Conservation (phyloP, 2,888 invertebrate species). For the Parnassius apollo region DNA sequence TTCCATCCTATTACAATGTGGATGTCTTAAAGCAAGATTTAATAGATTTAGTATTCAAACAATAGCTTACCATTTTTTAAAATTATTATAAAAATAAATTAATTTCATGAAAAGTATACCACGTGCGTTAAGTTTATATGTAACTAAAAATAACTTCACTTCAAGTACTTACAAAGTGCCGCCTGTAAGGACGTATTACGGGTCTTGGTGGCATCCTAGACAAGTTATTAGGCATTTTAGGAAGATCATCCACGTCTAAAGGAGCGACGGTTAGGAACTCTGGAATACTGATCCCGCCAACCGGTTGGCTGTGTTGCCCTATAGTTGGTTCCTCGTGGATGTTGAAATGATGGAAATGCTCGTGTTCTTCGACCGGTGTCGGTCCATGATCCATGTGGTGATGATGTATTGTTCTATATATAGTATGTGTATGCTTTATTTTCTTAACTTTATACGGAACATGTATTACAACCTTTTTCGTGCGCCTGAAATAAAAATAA, state of each 20-base stretch:
- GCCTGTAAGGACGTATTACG: slow-evolving; percentile 55
- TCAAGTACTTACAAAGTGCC: slow-evolving; percentile 27
- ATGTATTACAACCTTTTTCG: slow-evolving; percentile 85
- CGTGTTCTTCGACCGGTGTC: slow-evolving; percentile 65
- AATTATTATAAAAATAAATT: too few relatives aligned
- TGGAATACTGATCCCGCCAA: slow-evolving; percentile 63
- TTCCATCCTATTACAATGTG: too few relatives aligned
- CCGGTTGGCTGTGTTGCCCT: slow-evolving; percentile 60
- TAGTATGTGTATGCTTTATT: slow-evolving; percentile 86
- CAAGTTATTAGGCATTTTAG: slow-evolving; percentile 50
- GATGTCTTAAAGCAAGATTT: too few relatives aligned
- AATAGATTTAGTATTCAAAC: too few relatives aligned
- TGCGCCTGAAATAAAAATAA: slow-evolving; percentile 58
- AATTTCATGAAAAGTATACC: too few relatives aligned
- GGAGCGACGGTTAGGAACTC: slow-evolving; percentile 69
- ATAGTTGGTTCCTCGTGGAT: slow-evolving; percentile 53
- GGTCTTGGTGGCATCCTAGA: slow-evolving; percentile 47
- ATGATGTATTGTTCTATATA: slow-evolving; percentile 85
- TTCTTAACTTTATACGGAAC: slow-evolving; percentile 85
- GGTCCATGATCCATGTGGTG: slow-evolving; percentile 52
- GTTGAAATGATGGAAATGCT: slow-evolving; percentile 75
- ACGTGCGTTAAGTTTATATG: too few relatives aligned
- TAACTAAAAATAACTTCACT: too few relatives aligned
- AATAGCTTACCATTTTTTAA: too few relatives aligned
- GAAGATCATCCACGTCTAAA: slow-evolving; percentile 48